A percentile compares a stretch with the other conserved stretches of the same genome.
These are phyloP conservation scores for Apis cerana DNA, from an alignment of 1,140 invertebrate species.

Conservation along the genomic window DNA sequence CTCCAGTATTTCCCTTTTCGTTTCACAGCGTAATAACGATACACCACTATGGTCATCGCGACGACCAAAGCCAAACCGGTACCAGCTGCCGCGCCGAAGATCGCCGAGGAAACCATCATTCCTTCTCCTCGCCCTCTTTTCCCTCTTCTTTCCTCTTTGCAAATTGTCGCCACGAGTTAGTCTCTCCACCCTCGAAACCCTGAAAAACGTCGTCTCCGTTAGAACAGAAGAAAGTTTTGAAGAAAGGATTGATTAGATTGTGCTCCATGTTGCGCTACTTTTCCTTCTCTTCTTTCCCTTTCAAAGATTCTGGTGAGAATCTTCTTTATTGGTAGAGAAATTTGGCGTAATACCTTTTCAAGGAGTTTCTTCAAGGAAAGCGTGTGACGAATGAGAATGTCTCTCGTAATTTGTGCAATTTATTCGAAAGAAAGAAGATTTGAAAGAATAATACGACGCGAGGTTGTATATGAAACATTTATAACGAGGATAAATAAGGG, in stretches of 20 bases:
- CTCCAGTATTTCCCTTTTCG: conserved; percentile 83
- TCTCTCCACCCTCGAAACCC: background rate
- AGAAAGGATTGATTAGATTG: background rate
- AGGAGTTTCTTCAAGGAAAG: background rate
- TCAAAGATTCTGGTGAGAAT: background rate
- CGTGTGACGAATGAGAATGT: background rate
- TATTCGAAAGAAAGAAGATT: too few relatives aligned
- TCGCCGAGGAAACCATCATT: conserved; percentile 83
- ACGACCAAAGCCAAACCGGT: conserved; percentile 84
- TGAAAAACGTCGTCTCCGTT: conserved; percentile 20
- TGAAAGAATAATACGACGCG: too few relatives aligned
- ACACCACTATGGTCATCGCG: conserved; percentile 85
- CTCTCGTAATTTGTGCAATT: background rate
- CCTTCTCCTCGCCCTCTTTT: too few relatives aligned
- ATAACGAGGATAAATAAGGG: too few relatives aligned
- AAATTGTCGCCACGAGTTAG: background rate
- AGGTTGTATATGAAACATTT: too few relatives aligned
- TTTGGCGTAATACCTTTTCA: too few relatives aligned
- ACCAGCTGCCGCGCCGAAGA: conserved; percentile 85
- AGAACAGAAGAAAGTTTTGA: background rate
- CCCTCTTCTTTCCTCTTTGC: background rate
- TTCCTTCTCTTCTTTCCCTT: background rate
- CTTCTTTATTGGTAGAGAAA: background rate
- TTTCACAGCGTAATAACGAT: conserved; percentile 83
- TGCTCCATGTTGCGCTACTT: background rate